Evolutionary conservation across 2,888 invertebrate genomes (phyloP), one percentile per base, ranked within the genome.

Genomic region (Heliconius cydno): DNA sequence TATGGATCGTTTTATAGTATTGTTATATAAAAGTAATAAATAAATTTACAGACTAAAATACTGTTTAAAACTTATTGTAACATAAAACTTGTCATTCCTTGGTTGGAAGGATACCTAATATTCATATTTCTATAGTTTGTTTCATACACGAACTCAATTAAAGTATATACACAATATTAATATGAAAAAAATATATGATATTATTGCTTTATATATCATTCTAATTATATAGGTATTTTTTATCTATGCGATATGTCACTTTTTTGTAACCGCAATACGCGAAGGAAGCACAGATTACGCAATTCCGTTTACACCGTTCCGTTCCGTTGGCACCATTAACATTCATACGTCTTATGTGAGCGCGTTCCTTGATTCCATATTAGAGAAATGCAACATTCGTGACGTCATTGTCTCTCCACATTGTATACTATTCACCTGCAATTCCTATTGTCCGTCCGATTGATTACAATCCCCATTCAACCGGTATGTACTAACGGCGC

Each of bases 391-490:
- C 79, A 83, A 80, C 81, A 81, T 78, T 81, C 78, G 81, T 84
- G 84, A 84, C 85, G 84, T 86, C 85, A 85, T 86, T 83, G 85
- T 86, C 81, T 85, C 84, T 83, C 80, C 79, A 82, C 82, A 88
- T 87, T 87, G 85, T 83, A 77, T 72, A 81, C 82, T 80, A 82
- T 84, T 81, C 78, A 84, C 81, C 84, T 84, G 85, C 85, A 85
- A 83, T 84, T 83, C 85, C 89, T 84, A 91, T 92, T 92, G 92
- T 91, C 86, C 85, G 85, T 79, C 87, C 89, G 89, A 91, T 91
- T 91, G 91, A 92, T 91, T 90, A 91, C 91, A 89, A 90, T 90
- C 87, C 86, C 88, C 88, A 89, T 89, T 88, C 84, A 88, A 83
- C 80, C 82, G 85, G 84, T 85, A 85, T 87, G 80, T 84, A 83